A percentile compares a stretch with the other conserved stretches of the same genome.
These are phyloP conservation scores for Rhamnusium bicolor DNA, from an alignment of 2,888 invertebrate genomes.

Conservation along the genomic window DNA sequence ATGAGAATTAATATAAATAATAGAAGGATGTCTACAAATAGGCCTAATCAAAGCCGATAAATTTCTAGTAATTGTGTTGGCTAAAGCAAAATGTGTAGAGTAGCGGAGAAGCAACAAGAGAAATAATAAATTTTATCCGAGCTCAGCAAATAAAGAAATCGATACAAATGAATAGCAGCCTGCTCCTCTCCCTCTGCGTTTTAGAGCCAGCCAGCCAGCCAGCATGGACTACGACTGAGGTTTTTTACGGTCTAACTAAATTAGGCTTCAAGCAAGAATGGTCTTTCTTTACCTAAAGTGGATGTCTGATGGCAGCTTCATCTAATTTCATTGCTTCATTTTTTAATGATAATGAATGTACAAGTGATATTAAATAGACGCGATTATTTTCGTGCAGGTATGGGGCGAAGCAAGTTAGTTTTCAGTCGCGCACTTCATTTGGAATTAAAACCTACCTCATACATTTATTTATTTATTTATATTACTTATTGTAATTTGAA, in stretches of 20 bases:
- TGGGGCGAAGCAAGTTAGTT: background rate
- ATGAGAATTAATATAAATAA: background rate
- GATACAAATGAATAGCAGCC: constrained; percentile 62
- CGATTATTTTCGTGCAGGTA: background rate
- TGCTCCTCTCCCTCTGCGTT: background rate
- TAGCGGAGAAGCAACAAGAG: constrained; percentile 53
- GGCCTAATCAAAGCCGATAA: background rate
- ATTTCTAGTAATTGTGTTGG: background rate
- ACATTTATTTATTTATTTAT: background rate
- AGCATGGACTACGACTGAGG: background rate
- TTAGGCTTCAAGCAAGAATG: constrained; percentile 12
- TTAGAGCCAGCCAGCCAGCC: background rate
- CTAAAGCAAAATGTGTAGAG: constrained; percentile 7
- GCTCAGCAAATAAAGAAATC: constrained; percentile 64
- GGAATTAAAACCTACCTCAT: background rate
- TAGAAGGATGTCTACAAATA: background rate
- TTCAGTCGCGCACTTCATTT: background rate
- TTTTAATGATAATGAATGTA: background rate
- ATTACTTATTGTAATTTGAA: background rate
- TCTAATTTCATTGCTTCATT: constrained; percentile 17
- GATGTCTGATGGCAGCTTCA: background rate
- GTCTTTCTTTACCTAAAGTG: constrained; percentile 26
- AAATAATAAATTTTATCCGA: constrained; percentile 62
- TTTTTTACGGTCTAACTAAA: constrained; percentile 19
- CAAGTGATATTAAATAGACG: background rate